phyloP scores from a whole-genome alignment of 2,797 vertebrate genomes.

The Sebastes iracundus region DNA sequence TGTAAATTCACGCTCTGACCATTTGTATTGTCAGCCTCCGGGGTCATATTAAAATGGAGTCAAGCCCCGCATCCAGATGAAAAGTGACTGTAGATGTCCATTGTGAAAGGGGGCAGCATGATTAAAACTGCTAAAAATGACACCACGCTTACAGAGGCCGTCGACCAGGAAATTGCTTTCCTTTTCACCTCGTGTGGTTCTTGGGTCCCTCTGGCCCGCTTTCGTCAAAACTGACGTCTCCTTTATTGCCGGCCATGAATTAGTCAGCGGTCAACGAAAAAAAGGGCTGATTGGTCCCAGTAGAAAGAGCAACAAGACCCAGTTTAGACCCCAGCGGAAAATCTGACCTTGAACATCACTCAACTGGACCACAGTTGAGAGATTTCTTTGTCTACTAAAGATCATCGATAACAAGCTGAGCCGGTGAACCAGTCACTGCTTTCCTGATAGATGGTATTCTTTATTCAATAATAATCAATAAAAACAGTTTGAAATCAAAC shows the following conservation, averaged over 20 bases:
- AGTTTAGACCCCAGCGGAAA: neutral
- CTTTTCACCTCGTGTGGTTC: slow-evolving; percentile 25
- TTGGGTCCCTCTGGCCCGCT: neutral
- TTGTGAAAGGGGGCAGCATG: slow-evolving; percentile 37
- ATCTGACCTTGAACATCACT: slow-evolving; percentile 3
- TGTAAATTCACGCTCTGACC: slow-evolving; percentile 63
- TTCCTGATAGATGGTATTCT: neutral
- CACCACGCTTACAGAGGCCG: slow-evolving; percentile 29
- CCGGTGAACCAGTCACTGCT: neutral
- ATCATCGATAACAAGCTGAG: neutral
- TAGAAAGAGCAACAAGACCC: slow-evolving; percentile 2
- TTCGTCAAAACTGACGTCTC: slow-evolving; percentile 39
- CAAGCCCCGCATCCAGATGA: slow-evolving; percentile 27
- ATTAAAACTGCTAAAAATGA: slow-evolving; percentile 64
- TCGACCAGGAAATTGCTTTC: slow-evolving; percentile 63
- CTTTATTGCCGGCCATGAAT: slow-evolving; percentile 53
- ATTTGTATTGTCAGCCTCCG: slow-evolving; percentile 50
- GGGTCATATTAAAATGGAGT: slow-evolving; percentile 46
- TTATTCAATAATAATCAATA: no score
- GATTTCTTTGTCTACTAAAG: neutral
- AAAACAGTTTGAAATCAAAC: no score
- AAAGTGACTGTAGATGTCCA: slow-evolving; percentile 25
- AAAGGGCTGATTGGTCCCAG: neutral
- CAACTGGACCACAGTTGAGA: neutral
- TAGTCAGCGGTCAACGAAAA: slow-evolving; percentile 38